A percentile compares a stretch with the other conserved stretches of the same genome.
phyloP scores from a whole-genome alignment of 1,140 invertebrate genomes.

The Achatina immaculata region DNA sequence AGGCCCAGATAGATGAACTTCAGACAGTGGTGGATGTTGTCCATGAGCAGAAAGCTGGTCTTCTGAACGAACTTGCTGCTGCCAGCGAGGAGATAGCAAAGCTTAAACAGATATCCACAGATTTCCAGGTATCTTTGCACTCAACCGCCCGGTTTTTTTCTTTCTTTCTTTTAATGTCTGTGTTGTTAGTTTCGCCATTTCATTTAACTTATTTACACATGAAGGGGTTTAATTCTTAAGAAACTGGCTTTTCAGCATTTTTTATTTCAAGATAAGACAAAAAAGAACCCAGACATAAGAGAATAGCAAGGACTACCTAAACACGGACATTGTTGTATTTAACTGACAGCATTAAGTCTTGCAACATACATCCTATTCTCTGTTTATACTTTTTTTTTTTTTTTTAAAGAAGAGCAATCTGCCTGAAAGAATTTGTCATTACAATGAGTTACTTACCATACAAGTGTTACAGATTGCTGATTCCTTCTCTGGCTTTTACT shows the following conservation, averaged over 20 bases:
- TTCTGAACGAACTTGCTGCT: conserved; percentile 41
- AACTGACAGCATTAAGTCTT: too few species aligned
- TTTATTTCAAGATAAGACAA: not conserved
- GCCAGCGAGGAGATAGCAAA: conserved; percentile 53
- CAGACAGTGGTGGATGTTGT: conserved; percentile 63
- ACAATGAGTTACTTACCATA: too few species aligned
- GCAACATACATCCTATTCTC: too few species aligned
- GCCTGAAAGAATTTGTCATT: too few species aligned
- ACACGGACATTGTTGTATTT: not conserved
- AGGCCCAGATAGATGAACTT: conserved; percentile 67
- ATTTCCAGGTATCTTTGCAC: conserved; percentile 54
- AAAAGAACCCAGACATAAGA: not conserved
- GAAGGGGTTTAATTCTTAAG: not conserved
- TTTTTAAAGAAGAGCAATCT: too few species aligned
- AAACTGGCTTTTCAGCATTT: not conserved
- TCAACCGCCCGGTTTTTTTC: too few species aligned
- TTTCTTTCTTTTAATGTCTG: conserved; percentile 19
- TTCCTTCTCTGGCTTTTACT: too few species aligned
- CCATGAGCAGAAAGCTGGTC: conserved; percentile 32
- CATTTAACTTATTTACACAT: too few species aligned
- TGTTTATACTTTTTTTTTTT: too few species aligned
- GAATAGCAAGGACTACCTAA: not conserved
- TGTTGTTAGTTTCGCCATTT: not conserved
- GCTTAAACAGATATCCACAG: conserved; percentile 52
- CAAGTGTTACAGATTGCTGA: too few species aligned